Evolutionary conservation across 1,140 invertebrate species (phyloP).

Genomic region (Kradibia gibbosae): DNA sequence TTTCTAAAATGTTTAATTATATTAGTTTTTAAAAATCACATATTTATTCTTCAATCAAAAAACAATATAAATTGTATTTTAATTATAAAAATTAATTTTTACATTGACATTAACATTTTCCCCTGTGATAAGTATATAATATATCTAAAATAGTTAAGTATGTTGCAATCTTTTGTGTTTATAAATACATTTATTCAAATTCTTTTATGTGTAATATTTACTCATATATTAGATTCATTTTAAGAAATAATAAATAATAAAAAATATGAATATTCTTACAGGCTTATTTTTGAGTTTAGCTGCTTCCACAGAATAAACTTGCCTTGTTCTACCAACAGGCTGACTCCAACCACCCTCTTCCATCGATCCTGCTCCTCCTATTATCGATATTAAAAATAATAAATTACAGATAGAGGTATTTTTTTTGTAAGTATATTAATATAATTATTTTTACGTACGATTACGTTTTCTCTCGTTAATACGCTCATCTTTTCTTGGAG

Average conservation of each 20-base stretch:
- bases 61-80: too few relatives aligned
- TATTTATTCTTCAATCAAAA: too few relatives aligned
- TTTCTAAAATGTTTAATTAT: too few relatives aligned
- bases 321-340: slow-evolving; percentile 58
- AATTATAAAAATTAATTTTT: too few relatives aligned
- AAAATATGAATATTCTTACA: slow-evolving; percentile 58
- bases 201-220: too few relatives aligned
- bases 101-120: too few relatives aligned
- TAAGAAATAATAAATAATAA: not conserved
- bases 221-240: too few relatives aligned
- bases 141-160: too few relatives aligned
- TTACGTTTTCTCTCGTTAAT: slow-evolving; percentile 66
- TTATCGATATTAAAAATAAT: not conserved
- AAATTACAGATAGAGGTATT: slow-evolving; percentile 1
- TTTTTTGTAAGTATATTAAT: slow-evolving; percentile 10
- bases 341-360: slow-evolving; percentile 67
- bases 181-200: too few relatives aligned
- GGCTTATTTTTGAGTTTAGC: slow-evolving; percentile 73
- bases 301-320: slow-evolving; percentile 70
- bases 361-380: slow-evolving; percentile 57
- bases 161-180: too few relatives aligned
- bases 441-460: slow-evolving; percentile 61
- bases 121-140: too few relatives aligned
- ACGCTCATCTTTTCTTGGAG: slow-evolving; percentile 74
- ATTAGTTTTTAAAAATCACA: too few relatives aligned